Evolutionary conservation across 2,113 vertebrate genomes (phyloP).

Genomic region (Alligator mississippiensis): DNA sequence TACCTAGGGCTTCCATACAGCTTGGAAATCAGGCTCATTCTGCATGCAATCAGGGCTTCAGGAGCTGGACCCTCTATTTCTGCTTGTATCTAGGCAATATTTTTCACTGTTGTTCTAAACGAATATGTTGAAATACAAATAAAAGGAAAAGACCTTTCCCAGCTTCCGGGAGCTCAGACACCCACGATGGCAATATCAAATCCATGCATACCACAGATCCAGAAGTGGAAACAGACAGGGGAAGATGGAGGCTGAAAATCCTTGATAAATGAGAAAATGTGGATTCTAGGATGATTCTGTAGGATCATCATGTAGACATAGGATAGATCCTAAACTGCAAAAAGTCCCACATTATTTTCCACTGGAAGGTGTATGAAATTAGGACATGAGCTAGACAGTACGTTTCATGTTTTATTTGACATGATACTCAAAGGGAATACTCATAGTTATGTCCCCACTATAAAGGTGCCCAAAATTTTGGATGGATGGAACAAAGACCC

Average conservation of each 20-base stretch:
- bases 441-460: fast-evolving
- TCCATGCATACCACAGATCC: background rate
- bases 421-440: background rate
- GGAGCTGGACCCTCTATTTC: background rate
- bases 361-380: too few species aligned
- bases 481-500: too few species aligned
- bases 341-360: background rate
- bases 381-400: fast-evolving
- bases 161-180: background rate
- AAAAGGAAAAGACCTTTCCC: background rate
- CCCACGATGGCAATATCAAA: background rate
- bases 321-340: background rate
- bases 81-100: too few species aligned
- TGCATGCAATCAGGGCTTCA: background rate
- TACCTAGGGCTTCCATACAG: background rate
- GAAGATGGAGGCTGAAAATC: background rate
- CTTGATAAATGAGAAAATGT: background rate
- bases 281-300: background rate
- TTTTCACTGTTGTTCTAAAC: background rate
- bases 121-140: background rate
- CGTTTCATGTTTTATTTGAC: too few species aligned
- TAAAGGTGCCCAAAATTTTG: fast-evolving
- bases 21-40: background rate
- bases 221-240: background rate
- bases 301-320: background rate